These are phyloP conservation scores for Cantharis rustica DNA, from an alignment of 2,888 invertebrate species.

Conservation along the genomic window DNA sequence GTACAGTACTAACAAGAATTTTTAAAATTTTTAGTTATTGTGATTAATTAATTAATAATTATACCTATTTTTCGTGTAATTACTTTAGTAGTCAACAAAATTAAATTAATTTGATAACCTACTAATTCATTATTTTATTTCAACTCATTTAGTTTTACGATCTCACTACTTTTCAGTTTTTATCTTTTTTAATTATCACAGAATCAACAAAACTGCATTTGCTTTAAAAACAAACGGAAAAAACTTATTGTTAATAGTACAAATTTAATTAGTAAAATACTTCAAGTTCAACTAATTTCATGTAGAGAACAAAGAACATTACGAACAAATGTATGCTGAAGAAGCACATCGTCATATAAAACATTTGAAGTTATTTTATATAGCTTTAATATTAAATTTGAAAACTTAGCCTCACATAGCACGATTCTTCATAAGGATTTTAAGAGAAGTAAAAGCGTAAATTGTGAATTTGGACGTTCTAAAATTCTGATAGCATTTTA, in stretches of 20 bases:
- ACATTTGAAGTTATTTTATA: neutral
- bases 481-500: constrained; percentile 40
- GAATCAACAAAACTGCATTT: neutral
- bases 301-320: neutral
- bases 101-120: neutral
- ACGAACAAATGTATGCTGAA: neutral
- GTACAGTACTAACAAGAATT: neutral
- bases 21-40: neutral
- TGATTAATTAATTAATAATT: neutral
- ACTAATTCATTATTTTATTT: neutral
- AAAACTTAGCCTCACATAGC: neutral
- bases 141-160: neutral
- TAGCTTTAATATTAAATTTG: neutral
- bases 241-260: neutral
- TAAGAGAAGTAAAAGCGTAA: constrained; percentile 32
- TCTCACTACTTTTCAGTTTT: neutral
- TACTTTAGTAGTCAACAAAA: neutral
- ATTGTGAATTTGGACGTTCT: constrained; percentile 37
- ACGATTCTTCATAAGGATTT: neutral
- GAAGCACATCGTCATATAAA: neutral
- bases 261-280: neutral
- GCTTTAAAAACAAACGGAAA: neutral
- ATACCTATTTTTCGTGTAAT: neutral
- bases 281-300: neutral
- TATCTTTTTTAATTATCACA: neutral